Evolutionary conservation across 2,113 vertebrate genomes (phyloP).

Genomic region (Larimichthys crocea): DNA sequence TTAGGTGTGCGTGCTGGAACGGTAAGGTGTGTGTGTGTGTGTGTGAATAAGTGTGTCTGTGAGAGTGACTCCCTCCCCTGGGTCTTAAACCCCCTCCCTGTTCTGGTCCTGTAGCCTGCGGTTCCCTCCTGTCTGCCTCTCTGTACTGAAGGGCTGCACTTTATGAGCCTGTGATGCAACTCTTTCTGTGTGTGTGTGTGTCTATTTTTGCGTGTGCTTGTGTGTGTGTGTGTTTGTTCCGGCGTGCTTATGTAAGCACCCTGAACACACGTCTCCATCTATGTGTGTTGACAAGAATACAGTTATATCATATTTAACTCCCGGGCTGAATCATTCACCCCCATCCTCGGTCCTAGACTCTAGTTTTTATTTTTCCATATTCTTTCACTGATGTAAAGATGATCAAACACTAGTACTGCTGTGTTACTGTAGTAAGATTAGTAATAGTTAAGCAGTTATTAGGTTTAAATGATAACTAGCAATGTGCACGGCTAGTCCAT

Average conservation of each 20-base stretch:
- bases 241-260: slow-evolving; percentile 80
- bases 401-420: neutral
- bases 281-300: slow-evolving; percentile 76
- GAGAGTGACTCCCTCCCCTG: slow-evolving; percentile 64
- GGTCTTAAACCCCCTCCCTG: slow-evolving; percentile 77
- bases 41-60: slow-evolving; percentile 31
- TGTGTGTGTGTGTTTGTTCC: slow-evolving; percentile 73
- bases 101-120: slow-evolving; percentile 73
- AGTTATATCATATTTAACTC: slow-evolving; percentile 80
- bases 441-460: slow-evolving; percentile 4
- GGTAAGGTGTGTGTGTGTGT: slow-evolving; percentile 38
- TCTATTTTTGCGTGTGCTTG: slow-evolving; percentile 5
- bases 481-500: too few relatives aligned
- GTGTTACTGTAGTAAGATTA: slow-evolving; percentile 17
- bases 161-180: slow-evolving; percentile 78
- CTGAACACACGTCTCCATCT: slow-evolving; percentile 66
- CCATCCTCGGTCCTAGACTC: slow-evolving; percentile 32
- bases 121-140: slow-evolving; percentile 73
- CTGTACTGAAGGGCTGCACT: slow-evolving; percentile 66
- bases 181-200: slow-evolving; percentile 61
- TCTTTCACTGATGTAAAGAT: slow-evolving; percentile 32
- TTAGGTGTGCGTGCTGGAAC: slow-evolving; percentile 46
- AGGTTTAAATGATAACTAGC: neutral
- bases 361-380: slow-evolving; percentile 28
- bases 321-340: slow-evolving; percentile 55